A percentile compares a stretch with the other conserved stretches of the same genome.
These are phyloP conservation scores for Muscicapa striata DNA, from an alignment of 2,797 vertebrate genomes.

Conservation along the genomic window DNA sequence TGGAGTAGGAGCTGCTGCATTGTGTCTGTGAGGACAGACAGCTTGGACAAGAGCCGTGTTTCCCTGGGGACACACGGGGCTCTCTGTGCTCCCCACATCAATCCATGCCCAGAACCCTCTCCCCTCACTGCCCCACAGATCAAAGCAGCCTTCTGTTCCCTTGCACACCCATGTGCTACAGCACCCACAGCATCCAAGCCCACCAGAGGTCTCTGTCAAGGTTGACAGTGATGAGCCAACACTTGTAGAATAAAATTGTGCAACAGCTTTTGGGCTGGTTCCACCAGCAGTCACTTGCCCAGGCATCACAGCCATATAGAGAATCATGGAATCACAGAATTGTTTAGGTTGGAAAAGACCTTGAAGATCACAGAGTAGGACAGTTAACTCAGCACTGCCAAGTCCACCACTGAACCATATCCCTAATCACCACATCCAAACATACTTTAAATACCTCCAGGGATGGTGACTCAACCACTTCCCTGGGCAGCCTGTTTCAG, in stretches of 20 bases:
- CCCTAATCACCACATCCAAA: background rate
- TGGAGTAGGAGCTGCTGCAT: background rate
- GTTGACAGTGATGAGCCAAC: slow-evolving; percentile 5
- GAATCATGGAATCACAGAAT: background rate
- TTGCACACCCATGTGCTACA: background rate
- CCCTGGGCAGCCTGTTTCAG: background rate
- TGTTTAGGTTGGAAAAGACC: background rate
- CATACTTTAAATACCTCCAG: background rate
- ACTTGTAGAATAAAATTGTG: background rate
- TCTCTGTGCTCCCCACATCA: background rate
- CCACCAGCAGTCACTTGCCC: background rate
- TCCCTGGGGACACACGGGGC: background rate
- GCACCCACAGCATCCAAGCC: background rate
- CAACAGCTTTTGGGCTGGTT: background rate
- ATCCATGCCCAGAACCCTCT: background rate
- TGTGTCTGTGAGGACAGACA: background rate
- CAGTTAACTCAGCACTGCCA: background rate
- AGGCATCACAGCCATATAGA: background rate
- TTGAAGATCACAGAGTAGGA: background rate
- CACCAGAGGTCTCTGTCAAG: background rate
- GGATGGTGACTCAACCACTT: background rate
- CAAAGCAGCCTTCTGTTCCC: slow-evolving; percentile 32
- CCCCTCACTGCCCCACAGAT: background rate
- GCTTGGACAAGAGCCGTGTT: background rate
- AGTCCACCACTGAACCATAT: background rate